These are phyloP conservation scores for Sialia sialis DNA, from an alignment of 2,113 vertebrate species.

Conservation along the genomic window DNA sequence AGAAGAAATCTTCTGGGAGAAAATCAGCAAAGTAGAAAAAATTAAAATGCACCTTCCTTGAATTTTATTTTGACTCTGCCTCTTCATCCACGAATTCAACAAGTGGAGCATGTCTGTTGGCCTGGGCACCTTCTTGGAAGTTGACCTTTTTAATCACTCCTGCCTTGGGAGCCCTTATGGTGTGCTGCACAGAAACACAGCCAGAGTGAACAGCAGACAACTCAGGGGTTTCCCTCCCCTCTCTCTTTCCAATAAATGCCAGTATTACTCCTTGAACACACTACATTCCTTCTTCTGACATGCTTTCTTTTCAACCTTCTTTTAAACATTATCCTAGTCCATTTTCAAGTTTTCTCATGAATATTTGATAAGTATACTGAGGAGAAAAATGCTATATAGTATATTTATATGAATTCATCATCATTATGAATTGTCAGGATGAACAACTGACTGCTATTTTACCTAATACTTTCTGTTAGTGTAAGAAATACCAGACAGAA, in stretches of 20 bases:
- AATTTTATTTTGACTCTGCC: constrained; percentile 23
- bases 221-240: neutral
- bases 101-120: constrained; percentile 80
- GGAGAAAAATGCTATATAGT: neutral
- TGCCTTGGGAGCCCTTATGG: constrained; percentile 85
- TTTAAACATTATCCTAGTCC: neutral
- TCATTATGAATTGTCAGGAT: neutral
- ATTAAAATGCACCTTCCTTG: neutral
- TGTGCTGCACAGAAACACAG: constrained; percentile 79
- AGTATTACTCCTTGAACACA: neutral
- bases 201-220: neutral
- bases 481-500: neutral
- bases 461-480: neutral
- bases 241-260: neutral
- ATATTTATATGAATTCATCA: neutral
- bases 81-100: constrained; percentile 85
- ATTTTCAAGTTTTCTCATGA: neutral
- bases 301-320: neutral
- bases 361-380: neutral
- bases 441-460: neutral
- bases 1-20: neutral
- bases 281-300: neutral
- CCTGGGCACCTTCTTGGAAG: constrained; percentile 90
- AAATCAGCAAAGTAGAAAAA: neutral
- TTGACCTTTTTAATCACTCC: constrained; percentile 89